Percentiles rank a stretch among this genome's conserved stretches.
Evolutionary conservation across 92 coral and sea anemone species (phyloP).

Genomic region (Epizoanthus fatuus): DNA sequence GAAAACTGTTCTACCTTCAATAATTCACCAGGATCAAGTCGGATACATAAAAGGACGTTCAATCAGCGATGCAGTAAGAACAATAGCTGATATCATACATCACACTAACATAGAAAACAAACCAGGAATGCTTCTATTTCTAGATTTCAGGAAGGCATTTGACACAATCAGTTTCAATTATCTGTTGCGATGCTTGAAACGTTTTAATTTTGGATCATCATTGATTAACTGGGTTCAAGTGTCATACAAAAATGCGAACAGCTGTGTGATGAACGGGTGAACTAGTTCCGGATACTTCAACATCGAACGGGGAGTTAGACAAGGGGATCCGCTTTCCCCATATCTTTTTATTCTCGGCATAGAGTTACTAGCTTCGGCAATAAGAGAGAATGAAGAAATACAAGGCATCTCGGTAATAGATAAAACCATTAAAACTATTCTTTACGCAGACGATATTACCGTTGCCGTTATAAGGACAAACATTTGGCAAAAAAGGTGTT

Average conservation of each 20-base stretch:
- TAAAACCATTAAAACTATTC: constrained; percentile 1
- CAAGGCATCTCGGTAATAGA: constrained; percentile 2
- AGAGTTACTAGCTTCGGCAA: constrained; percentile 20
- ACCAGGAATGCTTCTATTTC: constrained; percentile 2
- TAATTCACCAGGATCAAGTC: constrained; percentile 34
- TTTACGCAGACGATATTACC: background rate
- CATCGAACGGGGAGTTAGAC: constrained; percentile 48
- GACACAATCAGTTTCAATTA: background rate
- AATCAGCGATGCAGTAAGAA: constrained; percentile 22
- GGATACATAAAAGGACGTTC: background rate
- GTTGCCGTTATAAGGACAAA: background rate
- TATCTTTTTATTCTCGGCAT: background rate
- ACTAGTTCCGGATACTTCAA: background rate
- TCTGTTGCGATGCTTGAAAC: constrained; percentile 19
- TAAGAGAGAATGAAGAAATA: background rate
- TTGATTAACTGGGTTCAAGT: constrained; percentile 44
- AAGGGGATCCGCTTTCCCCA: constrained; percentile 30
- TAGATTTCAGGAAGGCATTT: constrained; percentile 39
- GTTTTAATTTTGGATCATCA: constrained; percentile 48
- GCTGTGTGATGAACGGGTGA: constrained; percentile 35
- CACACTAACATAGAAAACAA: constrained; percentile 23
- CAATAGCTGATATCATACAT: constrained; percentile 27
- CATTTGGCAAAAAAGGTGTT: background rate
- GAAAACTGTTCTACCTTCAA: constrained; percentile 36
- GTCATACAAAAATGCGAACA: constrained; percentile 35